Base-by-base conservation (phyloP, 1,140 invertebrate species). In the Fopius arisanus region DNA sequence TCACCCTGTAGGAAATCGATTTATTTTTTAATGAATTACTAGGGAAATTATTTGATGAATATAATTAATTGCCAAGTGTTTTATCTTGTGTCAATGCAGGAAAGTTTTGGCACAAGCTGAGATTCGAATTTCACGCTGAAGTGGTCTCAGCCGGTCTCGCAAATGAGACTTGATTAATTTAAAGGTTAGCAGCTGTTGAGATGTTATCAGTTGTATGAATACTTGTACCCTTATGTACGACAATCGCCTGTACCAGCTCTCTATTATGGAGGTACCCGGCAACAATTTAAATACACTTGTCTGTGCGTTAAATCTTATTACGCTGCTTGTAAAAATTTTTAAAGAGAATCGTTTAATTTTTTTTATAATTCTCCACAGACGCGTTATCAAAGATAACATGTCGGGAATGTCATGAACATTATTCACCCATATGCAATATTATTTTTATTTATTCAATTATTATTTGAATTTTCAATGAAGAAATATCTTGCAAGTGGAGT, bases 101-200 rank as follows among this genome's bases (percentile, higher is more conserved):
- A 0, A 59, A 12, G 14, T 21, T 0, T 7, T 21, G 14, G 1
- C 54, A 26, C 54, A 28, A 6, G 23, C 54, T 59, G 23, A 59
- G 54, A 59, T 59, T 59, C 26, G 21, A 59, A 59, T 59, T 59
- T 59, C 54, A 59, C 54, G 54, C 19, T 26, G 23, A 59, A 26
- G 54, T 26, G 23, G 54, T 14, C 54, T 1, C 54, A 59, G 54
- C 4, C 54, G 54, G 9, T 59, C n/a, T 59, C 54, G 23, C 54
- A 59, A 59, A 59, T 59, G 19, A 59, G 54, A 26, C 19, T 59
- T 59, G 54, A 59, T 59, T 59, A 59, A 59, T 59, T 59, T 59
- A 59, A 59, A 59, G 54, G 54, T 26, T 59, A 59, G 54, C 54
- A 59, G 54, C 54, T 59, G 54, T 4, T 2, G 23, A 59, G 54